Conservation (phyloP, 2,113 vertebrate genomes). For the Scortum barcoo region DNA sequence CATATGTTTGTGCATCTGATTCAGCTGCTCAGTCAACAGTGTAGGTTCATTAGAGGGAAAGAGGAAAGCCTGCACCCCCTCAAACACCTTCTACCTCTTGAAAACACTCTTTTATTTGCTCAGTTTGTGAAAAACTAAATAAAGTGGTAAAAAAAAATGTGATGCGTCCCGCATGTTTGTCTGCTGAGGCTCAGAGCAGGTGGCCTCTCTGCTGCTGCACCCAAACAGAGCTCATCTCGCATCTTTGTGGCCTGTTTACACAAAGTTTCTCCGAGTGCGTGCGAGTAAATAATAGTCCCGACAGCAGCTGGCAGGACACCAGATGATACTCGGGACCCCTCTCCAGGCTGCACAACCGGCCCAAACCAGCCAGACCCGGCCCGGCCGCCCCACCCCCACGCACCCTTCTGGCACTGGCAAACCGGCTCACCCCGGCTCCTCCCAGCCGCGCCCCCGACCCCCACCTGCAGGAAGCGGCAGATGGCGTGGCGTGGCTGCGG, state of each 20-base stretch:
- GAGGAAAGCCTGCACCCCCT: not conserved
- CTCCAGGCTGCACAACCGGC: slow-evolving; percentile 36
- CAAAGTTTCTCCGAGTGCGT: slow-evolving; percentile 68
- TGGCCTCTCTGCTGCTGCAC: slow-evolving; percentile 28
- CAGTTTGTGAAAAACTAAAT: slow-evolving; percentile 8
- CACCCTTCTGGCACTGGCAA: slow-evolving; percentile 25
- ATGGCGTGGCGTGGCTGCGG: slow-evolving; percentile 78
- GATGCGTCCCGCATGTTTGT: not conserved
- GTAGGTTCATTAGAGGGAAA: not conserved
- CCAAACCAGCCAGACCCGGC: slow-evolving; percentile 49
- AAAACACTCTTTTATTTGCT: not conserved
- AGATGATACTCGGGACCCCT: slow-evolving; percentile 64
- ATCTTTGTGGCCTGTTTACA: slow-evolving; percentile 55
- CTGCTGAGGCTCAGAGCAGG: slow-evolving; percentile 35
- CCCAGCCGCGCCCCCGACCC: slow-evolving; percentile 52
- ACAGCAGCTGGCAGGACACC: slow-evolving; percentile 76
- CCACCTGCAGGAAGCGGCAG: slow-evolving; percentile 78
- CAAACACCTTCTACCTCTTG: not conserved
- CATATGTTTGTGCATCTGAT: not conserved
- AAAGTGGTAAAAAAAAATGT: not conserved
- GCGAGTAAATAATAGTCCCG: slow-evolving; percentile 60
- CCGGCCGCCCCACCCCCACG: slow-evolving; percentile 7
- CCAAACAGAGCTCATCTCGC: slow-evolving; percentile 24
- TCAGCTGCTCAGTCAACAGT: not conserved
- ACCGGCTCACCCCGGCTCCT: slow-evolving; percentile 26